Percentiles rank a stretch among this genome's conserved stretches.
Evolutionary conservation across 1,140 invertebrate genomes (phyloP).

Genomic region (Euborellia annulipes): DNA sequence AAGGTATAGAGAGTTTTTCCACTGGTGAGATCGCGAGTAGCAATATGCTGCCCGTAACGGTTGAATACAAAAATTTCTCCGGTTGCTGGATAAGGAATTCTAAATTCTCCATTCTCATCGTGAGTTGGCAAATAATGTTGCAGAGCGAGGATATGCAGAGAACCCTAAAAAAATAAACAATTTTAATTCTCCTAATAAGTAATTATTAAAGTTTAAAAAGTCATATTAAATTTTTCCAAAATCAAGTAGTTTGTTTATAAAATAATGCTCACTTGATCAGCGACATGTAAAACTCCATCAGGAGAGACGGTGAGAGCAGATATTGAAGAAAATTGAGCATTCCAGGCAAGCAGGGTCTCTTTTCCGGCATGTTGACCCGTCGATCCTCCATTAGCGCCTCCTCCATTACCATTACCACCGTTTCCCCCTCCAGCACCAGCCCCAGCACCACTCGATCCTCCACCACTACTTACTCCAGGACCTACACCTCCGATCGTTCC

Average conservation of each 20-base stretch:
- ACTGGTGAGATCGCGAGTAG: slow-evolving; percentile 82
- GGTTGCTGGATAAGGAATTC: slow-evolving; percentile 77
- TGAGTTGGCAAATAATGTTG: slow-evolving; percentile 78
- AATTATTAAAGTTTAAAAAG: too few relatives aligned
- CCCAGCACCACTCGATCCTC: too few relatives aligned
- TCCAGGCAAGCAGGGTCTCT: slow-evolving; percentile 73
- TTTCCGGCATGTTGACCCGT: slow-evolving; percentile 38
- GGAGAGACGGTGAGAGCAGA: slow-evolving; percentile 85
- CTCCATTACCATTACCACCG: slow-evolving; percentile 28
- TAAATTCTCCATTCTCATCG: slow-evolving; percentile 80
- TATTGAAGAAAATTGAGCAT: slow-evolving; percentile 78
- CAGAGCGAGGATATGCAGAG: slow-evolving; percentile 72
- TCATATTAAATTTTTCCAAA: too few relatives aligned
- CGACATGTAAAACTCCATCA: slow-evolving; percentile 83
- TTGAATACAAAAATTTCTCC: slow-evolving; percentile 91
- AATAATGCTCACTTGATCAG: slow-evolving; percentile 62
- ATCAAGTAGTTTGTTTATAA: not conserved
- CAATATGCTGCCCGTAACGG: slow-evolving; percentile 84
- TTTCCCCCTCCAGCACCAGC: slow-evolving; percentile 4
- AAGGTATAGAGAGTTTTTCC: slow-evolving; percentile 86
- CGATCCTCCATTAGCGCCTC: slow-evolving; percentile 23
- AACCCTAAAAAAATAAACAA: slow-evolving; percentile 32
- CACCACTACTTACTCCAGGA: too few relatives aligned
- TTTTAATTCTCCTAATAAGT: too few relatives aligned
- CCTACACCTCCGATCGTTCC: too few relatives aligned